Percentiles rank a stretch among this genome's conserved stretches.
These are phyloP conservation scores for Parnassius mnemosyne DNA, from an alignment of 2,888 invertebrate species.

Conservation along the genomic window DNA sequence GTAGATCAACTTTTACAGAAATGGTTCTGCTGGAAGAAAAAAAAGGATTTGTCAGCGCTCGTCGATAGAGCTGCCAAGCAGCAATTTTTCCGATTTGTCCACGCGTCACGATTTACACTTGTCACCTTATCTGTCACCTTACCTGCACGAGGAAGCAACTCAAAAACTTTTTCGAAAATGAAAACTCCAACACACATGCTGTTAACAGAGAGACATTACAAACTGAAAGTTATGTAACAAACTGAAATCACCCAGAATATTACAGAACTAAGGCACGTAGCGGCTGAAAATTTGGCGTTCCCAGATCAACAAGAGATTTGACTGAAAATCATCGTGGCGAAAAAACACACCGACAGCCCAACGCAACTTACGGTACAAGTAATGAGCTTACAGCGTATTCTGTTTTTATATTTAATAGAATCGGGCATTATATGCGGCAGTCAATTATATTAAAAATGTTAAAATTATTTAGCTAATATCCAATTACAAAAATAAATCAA, in stretches of 20 bases:
- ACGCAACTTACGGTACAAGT: constrained; percentile 31
- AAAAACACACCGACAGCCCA: constrained; percentile 64
- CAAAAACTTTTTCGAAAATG: neutral
- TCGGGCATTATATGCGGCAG: too few species aligned
- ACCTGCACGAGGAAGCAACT: too few species aligned
- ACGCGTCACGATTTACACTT: too few species aligned
- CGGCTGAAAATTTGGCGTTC: constrained; percentile 68
- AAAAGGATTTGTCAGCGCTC: too few species aligned
- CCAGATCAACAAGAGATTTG: constrained; percentile 75
- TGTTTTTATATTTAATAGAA: neutral
- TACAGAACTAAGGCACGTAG: constrained; percentile 64
- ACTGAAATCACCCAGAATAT: constrained; percentile 52
- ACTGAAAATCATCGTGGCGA: constrained; percentile 68
- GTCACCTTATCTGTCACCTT: too few species aligned
- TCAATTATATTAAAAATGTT: too few species aligned
- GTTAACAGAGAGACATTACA: constrained; percentile 39
- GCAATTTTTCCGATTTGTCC: too few species aligned
- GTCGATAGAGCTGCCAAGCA: too few species aligned
- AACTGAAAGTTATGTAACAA: constrained; percentile 40
- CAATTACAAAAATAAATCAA: too few species aligned
- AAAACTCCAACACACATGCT: constrained; percentile 31
- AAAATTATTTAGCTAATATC: too few species aligned
- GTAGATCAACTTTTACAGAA: too few species aligned
- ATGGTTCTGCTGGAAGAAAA: too few species aligned
- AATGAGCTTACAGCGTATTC: constrained; percentile 17